phyloP scores from a whole-genome alignment of 2,888 invertebrate genomes.

The Cremastinae sp. region DNA sequence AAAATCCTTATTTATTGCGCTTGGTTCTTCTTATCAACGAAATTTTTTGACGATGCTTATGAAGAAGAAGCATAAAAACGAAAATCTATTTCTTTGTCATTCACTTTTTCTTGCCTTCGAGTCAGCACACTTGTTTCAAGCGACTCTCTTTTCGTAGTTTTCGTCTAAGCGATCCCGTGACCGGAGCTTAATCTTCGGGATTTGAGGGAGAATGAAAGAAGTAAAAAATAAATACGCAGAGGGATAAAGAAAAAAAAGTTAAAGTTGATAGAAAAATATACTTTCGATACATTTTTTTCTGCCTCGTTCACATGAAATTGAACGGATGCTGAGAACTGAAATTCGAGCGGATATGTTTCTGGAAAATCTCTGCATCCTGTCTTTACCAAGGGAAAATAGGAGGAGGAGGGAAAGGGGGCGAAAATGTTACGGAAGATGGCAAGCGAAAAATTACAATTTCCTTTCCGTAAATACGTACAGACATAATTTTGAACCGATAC shows the following conservation, averaged over 20 bases:
- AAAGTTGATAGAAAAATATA: slow-evolving; percentile 43
- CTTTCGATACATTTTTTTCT: slow-evolving; percentile 9
- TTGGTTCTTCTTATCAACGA: slow-evolving; percentile 17
- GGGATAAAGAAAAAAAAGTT: slow-evolving; percentile 8
- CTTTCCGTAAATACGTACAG: not conserved
- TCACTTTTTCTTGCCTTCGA: slow-evolving; percentile 22
- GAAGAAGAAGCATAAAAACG: not conserved
- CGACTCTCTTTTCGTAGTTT: slow-evolving; percentile 15
- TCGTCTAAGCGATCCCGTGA: slow-evolving; percentile 9
- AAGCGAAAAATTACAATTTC: slow-evolving; percentile 41
- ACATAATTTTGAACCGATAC: slow-evolving; percentile 9
- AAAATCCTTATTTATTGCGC: no score
- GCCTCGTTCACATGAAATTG: slow-evolving; percentile 30
- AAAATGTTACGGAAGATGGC: slow-evolving; percentile 1
- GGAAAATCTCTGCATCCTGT: slow-evolving; percentile 41
- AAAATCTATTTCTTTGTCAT: slow-evolving; percentile 1
- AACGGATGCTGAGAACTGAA: slow-evolving; percentile 18
- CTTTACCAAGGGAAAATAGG: not conserved
- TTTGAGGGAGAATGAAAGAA: slow-evolving; percentile 21
- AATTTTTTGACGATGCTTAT: slow-evolving; percentile 19
- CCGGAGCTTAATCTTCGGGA: slow-evolving; percentile 36
- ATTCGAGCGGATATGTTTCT: slow-evolving; percentile 31
- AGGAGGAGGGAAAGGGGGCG: not conserved
- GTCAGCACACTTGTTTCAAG: slow-evolving; percentile 17
- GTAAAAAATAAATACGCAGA: not conserved